A percentile compares a stretch with the other conserved stretches of the same genome.
Conservation (phyloP, 1,140 invertebrate genomes). For the Macrosteles quadrilineatus region DNA sequence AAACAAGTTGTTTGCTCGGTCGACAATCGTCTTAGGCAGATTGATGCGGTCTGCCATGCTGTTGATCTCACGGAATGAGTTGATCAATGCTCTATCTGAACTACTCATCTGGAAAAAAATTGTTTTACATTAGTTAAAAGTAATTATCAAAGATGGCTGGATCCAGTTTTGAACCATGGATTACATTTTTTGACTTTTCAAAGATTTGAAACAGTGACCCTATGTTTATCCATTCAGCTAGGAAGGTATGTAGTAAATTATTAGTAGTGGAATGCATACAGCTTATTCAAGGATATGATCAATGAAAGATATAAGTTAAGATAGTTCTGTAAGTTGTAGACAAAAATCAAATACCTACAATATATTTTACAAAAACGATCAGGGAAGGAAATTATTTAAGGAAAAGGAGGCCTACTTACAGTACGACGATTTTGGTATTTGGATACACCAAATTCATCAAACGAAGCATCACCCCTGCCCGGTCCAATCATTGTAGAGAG, state of each 20-base stretch:
- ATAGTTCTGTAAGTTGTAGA: too few relatives aligned
- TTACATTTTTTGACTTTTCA: too few relatives aligned
- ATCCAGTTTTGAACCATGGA: too few relatives aligned
- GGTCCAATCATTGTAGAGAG: constrained; percentile 97
- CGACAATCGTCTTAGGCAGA: constrained; percentile 91
- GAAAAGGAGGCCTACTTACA: constrained; percentile 53
- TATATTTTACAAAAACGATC: not conserved
- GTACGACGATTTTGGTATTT: constrained; percentile 94
- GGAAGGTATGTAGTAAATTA: too few relatives aligned
- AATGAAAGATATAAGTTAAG: too few relatives aligned
- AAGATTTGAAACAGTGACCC: too few relatives aligned
- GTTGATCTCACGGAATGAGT: constrained; percentile 95
- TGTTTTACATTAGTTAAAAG: too few relatives aligned
- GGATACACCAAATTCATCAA: constrained; percentile 80
- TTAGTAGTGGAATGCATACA: too few relatives aligned
- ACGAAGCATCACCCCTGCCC: constrained; percentile 78
- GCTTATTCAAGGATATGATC: too few relatives aligned
- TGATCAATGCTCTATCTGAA: constrained; percentile 91
- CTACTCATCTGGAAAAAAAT: constrained; percentile 72
- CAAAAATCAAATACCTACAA: too few relatives aligned
- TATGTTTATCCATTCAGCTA: too few relatives aligned
- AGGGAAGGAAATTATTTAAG: constrained; percentile 3
- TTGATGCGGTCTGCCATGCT: constrained; percentile 98
- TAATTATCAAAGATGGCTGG: too few relatives aligned
- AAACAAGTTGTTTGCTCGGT: constrained; percentile 94